A percentile compares a stretch with the other conserved stretches of the same genome.
Evolutionary conservation across 1,140 invertebrate species (phyloP).

Genomic region (Leptopilina clavipes): DNA sequence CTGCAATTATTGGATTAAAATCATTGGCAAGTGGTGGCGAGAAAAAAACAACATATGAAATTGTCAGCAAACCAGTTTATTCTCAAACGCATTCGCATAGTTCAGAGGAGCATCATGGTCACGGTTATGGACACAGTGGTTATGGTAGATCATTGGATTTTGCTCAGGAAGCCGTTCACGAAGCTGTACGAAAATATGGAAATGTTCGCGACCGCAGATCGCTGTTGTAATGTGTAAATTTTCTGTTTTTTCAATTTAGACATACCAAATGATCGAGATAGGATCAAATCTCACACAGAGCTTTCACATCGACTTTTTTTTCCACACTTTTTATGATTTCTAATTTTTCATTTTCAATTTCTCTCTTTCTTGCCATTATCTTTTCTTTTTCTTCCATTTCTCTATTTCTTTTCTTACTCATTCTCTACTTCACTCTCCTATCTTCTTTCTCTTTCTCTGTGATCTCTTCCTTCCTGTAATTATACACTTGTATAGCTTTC

Average conservation of each 20-base stretch:
- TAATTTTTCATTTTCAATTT: conserved; percentile 33
- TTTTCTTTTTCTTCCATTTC: conserved; percentile 20
- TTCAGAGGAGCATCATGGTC: conserved; percentile 79
- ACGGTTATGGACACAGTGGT: conserved; percentile 65
- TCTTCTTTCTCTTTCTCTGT: conserved; percentile 32
- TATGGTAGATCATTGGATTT: conserved; percentile 77
- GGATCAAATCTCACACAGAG: conserved; percentile 10
- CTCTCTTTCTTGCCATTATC: conserved; percentile 24
- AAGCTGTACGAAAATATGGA: conserved; percentile 69
- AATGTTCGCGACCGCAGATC: conserved; percentile 69
- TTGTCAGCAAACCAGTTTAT: conserved; percentile 87
- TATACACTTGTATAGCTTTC: neutral
- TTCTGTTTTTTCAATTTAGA: neutral
- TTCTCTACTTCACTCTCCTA: conserved; percentile 28
- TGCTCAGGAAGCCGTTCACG: conserved; percentile 62
- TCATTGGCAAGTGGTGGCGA: conserved; percentile 80
- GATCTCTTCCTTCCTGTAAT: conserved; percentile 21
- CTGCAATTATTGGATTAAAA: conserved; percentile 85
- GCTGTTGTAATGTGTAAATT: conserved; percentile 44
- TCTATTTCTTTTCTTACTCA: conserved; percentile 44
- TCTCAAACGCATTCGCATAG: conserved; percentile 83
- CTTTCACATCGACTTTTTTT: conserved; percentile 38
- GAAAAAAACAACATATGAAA: conserved; percentile 88
- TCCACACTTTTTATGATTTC: neutral
- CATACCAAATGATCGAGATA: conserved; percentile 12